phyloP scores from a whole-genome alignment of 2,888 invertebrate species.

The Trachelus iudaicus region DNA sequence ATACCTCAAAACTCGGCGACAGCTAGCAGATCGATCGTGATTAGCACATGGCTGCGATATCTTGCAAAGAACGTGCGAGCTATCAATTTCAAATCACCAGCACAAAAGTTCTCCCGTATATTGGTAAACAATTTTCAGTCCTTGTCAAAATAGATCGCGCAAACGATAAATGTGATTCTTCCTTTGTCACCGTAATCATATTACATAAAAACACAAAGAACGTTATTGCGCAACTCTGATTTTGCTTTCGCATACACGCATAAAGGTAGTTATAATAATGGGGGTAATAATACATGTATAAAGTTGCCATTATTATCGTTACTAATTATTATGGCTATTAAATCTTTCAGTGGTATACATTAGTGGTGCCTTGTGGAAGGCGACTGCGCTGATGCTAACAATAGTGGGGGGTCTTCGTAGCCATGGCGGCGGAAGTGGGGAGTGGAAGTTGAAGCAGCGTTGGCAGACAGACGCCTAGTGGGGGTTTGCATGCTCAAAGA shows the following conservation, averaged over 20 bases:
- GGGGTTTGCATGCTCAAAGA: not conserved
- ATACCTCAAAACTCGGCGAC: not conserved
- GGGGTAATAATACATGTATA: not conserved
- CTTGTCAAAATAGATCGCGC: not conserved
- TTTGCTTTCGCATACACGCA: not conserved
- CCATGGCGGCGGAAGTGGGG: not conserved
- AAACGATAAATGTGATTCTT: not conserved
- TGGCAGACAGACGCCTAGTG: not conserved
- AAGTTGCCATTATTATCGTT: not conserved
- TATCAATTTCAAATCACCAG: not conserved
- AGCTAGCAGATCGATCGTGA: not conserved
- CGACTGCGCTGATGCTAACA: not conserved
- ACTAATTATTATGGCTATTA: not conserved
- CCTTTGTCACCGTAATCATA: not conserved
- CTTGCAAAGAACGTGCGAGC: not conserved
- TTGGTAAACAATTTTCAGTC: not conserved
- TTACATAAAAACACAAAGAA: not conserved
- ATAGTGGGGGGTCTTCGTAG: not conserved
- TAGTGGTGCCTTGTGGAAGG: not conserved
- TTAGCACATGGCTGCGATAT: not conserved
- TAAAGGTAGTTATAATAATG: not conserved
- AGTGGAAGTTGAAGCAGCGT: not conserved
- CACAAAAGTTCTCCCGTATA: not conserved
- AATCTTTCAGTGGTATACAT: not conserved
- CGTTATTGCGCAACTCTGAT: not conserved